Conservation (phyloP, 2,113 vertebrate genomes). For the Mesocricetus auratus region DNA sequence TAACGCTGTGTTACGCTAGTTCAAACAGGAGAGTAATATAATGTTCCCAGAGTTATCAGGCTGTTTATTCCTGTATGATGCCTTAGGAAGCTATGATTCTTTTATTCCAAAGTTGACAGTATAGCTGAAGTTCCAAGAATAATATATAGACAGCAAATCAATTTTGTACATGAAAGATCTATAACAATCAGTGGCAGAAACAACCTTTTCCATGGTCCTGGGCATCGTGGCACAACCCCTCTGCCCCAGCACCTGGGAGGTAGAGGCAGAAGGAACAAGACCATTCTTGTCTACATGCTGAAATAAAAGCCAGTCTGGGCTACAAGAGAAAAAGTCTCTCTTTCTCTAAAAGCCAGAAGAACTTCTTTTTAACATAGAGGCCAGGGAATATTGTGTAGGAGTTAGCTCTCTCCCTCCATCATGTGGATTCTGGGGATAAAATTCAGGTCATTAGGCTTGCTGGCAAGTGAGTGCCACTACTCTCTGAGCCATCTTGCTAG, state of each 20-base stretch:
- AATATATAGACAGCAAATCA: background rate
- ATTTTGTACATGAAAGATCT: background rate
- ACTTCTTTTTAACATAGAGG: background rate
- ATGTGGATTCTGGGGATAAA: background rate
- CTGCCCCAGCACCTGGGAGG: no score
- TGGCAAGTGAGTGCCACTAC: background rate
- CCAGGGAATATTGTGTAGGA: background rate
- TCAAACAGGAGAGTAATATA: background rate
- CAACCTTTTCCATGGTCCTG: background rate
- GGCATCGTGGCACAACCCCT: no score
- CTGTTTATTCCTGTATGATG: background rate
- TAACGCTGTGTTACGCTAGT: background rate
- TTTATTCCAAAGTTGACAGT: background rate
- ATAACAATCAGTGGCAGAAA: background rate
- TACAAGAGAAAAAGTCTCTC: background rate
- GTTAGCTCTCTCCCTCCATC: background rate
- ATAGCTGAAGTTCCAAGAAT: background rate
- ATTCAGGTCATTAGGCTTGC: background rate
- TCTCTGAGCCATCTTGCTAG: background rate
- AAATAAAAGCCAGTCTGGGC: background rate
- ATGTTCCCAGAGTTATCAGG: background rate
- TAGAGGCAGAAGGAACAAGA: background rate
- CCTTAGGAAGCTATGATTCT: no score
- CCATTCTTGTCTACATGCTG: background rate
- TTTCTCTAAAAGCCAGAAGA: background rate